Conservation (phyloP, 2,888 invertebrate genomes). For the Sialis lutaria region DNA sequence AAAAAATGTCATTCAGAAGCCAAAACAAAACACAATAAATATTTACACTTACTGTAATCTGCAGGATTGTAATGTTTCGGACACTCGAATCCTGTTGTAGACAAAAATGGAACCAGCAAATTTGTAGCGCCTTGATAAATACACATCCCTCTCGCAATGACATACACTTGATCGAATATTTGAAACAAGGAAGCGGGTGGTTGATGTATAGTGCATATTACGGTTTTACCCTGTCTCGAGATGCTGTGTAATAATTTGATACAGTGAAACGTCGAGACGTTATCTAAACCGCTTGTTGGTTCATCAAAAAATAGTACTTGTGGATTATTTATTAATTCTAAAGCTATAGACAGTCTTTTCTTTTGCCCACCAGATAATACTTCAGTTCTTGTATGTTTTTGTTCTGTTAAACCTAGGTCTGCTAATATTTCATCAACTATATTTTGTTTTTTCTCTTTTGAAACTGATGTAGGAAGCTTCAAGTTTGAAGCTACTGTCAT, state of each 20-base stretch:
- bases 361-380: slow-evolving; percentile 60
- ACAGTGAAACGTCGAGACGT: slow-evolving; percentile 43
- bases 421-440: slow-evolving; percentile 6
- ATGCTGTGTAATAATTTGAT: slow-evolving; percentile 36
- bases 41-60: slow-evolving; percentile 39
- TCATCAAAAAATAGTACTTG: slow-evolving; percentile 72
- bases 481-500: slow-evolving; percentile 64
- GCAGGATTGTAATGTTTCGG: slow-evolving; percentile 51
- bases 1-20: slow-evolving; percentile 3
- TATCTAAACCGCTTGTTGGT: slow-evolving; percentile 57
- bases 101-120: slow-evolving; percentile 40
- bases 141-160: slow-evolving; percentile 43
- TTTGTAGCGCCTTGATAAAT: slow-evolving; percentile 45
- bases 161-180: slow-evolving; percentile 45
- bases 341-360: slow-evolving; percentile 61
- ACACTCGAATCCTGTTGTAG: slow-evolving; percentile 35
- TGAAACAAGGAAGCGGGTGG: slow-evolving; percentile 45
- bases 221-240: slow-evolving; percentile 43
- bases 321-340: slow-evolving; percentile 71
- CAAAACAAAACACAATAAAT: neutral
- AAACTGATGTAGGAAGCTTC: slow-evolving; percentile 39
- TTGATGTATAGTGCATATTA: slow-evolving; percentile 52
- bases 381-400: slow-evolving; percentile 42
- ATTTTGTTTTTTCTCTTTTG: slow-evolving; percentile 13
- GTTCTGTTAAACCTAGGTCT: slow-evolving; percentile 40